Conservation (phyloP, 2,113 vertebrate species). For the Phycodurus eques region DNA sequence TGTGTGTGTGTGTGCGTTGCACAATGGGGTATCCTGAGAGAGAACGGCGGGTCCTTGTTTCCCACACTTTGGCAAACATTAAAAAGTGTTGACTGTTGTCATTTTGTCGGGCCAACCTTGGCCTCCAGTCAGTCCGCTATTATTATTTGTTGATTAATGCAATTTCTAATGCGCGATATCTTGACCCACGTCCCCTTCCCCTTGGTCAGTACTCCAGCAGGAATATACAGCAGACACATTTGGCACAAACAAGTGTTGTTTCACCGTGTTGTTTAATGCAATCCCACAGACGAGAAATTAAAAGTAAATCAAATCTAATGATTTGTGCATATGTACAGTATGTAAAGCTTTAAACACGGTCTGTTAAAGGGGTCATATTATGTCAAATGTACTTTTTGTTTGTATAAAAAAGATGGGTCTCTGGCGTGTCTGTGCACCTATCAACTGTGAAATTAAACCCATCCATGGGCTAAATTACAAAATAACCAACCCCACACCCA, state of each 20-base stretch:
- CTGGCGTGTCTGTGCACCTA: too few species aligned
- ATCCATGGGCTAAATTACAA: too few species aligned
- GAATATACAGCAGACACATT: neutral
- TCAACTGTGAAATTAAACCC: too few species aligned
- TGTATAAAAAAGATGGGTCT: too few species aligned
- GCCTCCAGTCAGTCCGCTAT: constrained; percentile 20
- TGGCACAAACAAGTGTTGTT: neutral
- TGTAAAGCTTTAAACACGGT: neutral
- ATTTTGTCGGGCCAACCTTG: constrained; percentile 20
- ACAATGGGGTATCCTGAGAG: constrained; percentile 63
- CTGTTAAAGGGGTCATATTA: neutral
- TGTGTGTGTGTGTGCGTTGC: constrained; percentile 49
- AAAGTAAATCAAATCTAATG: neutral
- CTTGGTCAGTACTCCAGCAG: neutral
- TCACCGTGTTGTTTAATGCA: neutral
- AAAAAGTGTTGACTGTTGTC: constrained; percentile 19
- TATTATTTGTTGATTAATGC: constrained; percentile 21
- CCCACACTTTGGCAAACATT: constrained; percentile 54
- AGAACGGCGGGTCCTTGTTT: constrained; percentile 54
- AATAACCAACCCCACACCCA: too few species aligned
- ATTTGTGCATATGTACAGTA: neutral
- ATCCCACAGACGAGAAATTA: neutral
- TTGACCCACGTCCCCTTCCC: neutral
- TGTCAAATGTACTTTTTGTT: too few species aligned
- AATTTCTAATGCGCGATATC: neutral